Percentiles rank a stretch among this genome's conserved stretches.
Conservation (phyloP, 2,888 invertebrate genomes). For the Drosophila putrida region DNA sequence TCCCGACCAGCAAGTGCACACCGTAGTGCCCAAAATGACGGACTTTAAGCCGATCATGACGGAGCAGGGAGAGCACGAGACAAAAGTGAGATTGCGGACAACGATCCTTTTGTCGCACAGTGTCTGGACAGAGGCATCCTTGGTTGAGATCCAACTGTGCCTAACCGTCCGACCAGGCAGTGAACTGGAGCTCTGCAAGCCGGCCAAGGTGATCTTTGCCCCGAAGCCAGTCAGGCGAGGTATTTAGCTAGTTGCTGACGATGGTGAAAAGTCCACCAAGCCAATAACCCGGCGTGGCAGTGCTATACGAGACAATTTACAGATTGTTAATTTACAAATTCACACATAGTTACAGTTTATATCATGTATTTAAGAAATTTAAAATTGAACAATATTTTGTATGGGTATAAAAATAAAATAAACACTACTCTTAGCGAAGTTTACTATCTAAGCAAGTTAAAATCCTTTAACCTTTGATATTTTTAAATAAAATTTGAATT, state of each 20-base stretch:
- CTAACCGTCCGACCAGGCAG: conserved; percentile 87
- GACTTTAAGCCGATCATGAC: conserved; percentile 90
- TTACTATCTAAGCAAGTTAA: too few relatives aligned
- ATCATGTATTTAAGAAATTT: background rate
- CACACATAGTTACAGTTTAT: conserved; percentile 1
- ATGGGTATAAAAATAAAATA: too few relatives aligned
- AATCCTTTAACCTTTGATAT: too few relatives aligned
- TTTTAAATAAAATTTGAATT: background rate
- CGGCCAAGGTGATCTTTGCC: conserved; percentile 93
- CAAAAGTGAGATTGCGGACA: conserved; percentile 89
- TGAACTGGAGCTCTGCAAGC: conserved; percentile 93
- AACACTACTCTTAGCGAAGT: too few relatives aligned
- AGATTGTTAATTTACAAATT: conserved; percentile 22
- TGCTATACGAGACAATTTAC: conserved; percentile 18
- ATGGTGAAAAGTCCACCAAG: background rate
- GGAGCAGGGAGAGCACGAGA: conserved; percentile 87
- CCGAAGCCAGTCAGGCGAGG: conserved; percentile 95
- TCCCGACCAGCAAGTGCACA: conserved; percentile 95
- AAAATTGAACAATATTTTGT: too few relatives aligned
- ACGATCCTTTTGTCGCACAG: conserved; percentile 94
- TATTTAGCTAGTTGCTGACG: conserved; percentile 85
- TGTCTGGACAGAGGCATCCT: conserved; percentile 96
- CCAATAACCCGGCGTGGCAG: conserved; percentile 1
- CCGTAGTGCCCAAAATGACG: conserved; percentile 91
- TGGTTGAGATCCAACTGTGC: conserved; percentile 94